phyloP scores from a whole-genome alignment of 53 echinoderm and acorn worm species.

The Paracentrotus lividus region DNA sequence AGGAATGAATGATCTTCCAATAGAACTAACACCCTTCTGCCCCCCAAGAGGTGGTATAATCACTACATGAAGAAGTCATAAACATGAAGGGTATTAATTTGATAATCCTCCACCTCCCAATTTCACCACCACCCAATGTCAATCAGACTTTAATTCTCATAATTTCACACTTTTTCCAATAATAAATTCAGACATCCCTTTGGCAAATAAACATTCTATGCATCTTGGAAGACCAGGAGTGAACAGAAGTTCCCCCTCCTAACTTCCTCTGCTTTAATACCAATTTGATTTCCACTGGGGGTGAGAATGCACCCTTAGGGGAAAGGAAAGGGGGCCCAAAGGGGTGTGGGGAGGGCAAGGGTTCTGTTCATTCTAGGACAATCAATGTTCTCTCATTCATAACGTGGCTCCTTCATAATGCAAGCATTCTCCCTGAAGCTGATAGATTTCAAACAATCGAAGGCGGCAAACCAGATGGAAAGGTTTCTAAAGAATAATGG shows the following conservation, averaged over 20 bases:
- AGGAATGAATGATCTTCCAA: not conserved
- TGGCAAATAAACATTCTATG: constrained; percentile 57
- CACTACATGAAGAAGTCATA: not conserved
- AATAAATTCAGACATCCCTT: constrained; percentile 45
- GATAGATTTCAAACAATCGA: not conserved
- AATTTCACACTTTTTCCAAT: constrained; percentile 60
- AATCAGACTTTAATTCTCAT: constrained; percentile 25
- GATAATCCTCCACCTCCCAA: not conserved
- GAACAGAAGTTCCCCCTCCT: constrained; percentile 14
- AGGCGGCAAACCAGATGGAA: not conserved
- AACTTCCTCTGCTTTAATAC: constrained; percentile 37
- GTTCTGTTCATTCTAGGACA: not conserved
- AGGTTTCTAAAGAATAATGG: not conserved
- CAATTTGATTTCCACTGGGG: constrained; percentile 48
- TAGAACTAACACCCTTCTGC: not conserved
- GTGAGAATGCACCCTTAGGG: constrained; percentile 11
- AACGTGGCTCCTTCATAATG: not conserved
- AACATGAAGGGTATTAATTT: not conserved
- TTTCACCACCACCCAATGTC: constrained; percentile 27
- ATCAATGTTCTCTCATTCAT: constrained; percentile 39
- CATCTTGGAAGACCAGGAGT: constrained; percentile 14
- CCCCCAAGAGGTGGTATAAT: not conserved
- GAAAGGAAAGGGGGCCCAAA: not conserved
- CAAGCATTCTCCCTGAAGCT: not conserved
- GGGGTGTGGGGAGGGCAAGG: not conserved